Evolutionary conservation across 2,888 invertebrate genomes (phyloP), one percentile per base, ranked within the genome.

Genomic region (Tachina fera): DNA sequence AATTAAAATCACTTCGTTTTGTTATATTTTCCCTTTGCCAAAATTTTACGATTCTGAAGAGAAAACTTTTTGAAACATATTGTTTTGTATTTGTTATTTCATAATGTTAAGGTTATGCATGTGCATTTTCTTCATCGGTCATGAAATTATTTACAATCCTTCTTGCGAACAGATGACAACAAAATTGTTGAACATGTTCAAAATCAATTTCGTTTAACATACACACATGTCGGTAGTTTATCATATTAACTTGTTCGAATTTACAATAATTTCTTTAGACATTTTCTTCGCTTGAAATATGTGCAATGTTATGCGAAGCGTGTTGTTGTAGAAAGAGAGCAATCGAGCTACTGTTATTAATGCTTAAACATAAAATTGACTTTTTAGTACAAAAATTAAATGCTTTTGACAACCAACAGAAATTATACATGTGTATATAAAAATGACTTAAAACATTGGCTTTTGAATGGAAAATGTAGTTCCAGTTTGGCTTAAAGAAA

Each of bases 171-270:
- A 83, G 85, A 86, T 86, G 85, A 86, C 85, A 86, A 76, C 82
- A 86, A 86, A 86, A 86, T 86, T 86, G 79, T 75, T 86, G 45
- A 83, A 86, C 63, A 76, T 79, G 61, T 72, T 83, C 78, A 78
- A 86, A 86, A 86, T 86, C 85, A 86, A 86, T 86, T 86, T 83
- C 63, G 47, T 63, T 83, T 86, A 83, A 86, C 85, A 83, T 71
- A 31, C 85, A 83, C 65, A 31, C 31, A 76, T 86, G 82, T 83
- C 22, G 82, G 85, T 71, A 76, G 85, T 86, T 86, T 83, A 86
- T 86, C 82, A 86, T 86, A 86, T 86, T 86, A 86, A 86, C 85
- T 83, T 86, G 85, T 86, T 86, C 45, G 67, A 79, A 79, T 79
- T 79, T 65, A 76, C 63, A 72, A 83, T 83, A 86, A 86, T 83